These are phyloP conservation scores for Geophilus truncorum DNA, from an alignment of 2,888 invertebrate genomes.

Conservation along the genomic window DNA sequence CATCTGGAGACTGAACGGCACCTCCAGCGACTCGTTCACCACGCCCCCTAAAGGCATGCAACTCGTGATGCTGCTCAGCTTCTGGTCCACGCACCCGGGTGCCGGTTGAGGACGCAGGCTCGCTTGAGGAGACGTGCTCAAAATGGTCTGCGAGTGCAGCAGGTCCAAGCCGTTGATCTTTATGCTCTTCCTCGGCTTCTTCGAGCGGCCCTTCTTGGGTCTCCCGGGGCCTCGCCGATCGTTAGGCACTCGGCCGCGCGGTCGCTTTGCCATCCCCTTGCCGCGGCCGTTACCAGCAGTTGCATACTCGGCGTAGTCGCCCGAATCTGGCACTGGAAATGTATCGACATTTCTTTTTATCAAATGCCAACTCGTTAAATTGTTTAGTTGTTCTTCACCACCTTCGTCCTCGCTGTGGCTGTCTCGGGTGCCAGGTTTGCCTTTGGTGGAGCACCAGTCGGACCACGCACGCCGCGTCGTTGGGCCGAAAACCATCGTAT, in stretches of 20 bases:
- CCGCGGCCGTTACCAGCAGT: not conserved
- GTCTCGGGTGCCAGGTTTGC: slow-evolving; percentile 28
- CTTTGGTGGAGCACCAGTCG: slow-evolving; percentile 56
- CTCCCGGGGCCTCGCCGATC: slow-evolving; percentile 40
- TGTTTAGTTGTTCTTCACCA: slow-evolving; percentile 29
- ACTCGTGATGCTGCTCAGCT: slow-evolving; percentile 62
- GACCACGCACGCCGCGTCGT: slow-evolving; percentile 71
- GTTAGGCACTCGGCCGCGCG: slow-evolving; percentile 41
- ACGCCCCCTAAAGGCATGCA: slow-evolving; percentile 60
- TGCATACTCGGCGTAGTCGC: not conserved
- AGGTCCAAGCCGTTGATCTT: slow-evolving; percentile 83
- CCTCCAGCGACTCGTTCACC: slow-evolving; percentile 65
- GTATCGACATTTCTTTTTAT: not conserved
- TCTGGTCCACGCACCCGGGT: slow-evolving; percentile 87
- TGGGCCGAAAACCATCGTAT: slow-evolving; percentile 56
- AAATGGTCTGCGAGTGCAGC: slow-evolving; percentile 79
- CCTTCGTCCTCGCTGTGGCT: slow-evolving; percentile 37
- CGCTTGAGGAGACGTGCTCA: slow-evolving; percentile 75
- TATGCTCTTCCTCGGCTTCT: slow-evolving; percentile 60
- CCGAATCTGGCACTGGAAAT: not conserved
- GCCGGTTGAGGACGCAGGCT: slow-evolving; percentile 60
- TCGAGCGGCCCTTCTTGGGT: slow-evolving; percentile 39
- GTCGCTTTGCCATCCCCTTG: slow-evolving; percentile 49
- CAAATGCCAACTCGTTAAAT: not conserved
- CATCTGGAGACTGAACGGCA: slow-evolving; percentile 73